Percentiles rank a stretch among this genome's conserved stretches.
Evolutionary conservation across 2,888 invertebrate species (phyloP).

Genomic region (Campopleginae sp.): DNA sequence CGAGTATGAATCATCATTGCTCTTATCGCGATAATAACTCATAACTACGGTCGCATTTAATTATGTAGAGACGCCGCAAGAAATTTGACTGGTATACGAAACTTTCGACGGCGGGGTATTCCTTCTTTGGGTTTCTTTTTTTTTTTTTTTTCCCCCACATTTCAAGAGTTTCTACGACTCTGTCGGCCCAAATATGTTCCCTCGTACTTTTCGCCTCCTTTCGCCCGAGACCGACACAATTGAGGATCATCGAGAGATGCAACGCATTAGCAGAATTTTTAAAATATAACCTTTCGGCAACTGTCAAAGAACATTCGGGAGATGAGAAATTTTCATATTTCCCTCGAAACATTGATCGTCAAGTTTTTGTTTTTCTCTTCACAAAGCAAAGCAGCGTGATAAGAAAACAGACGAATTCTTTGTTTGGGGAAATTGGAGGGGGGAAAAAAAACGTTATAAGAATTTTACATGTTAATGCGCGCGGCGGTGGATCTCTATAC

Average conservation of each 20-base stretch:
- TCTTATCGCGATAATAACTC: conserved; percentile 57
- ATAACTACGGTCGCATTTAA: conserved; percentile 21
- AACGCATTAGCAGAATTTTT: conserved; percentile 26
- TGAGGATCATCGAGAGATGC: conserved; percentile 11
- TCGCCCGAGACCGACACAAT: background rate
- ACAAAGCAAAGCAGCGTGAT: background rate
- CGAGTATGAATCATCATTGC: conserved; percentile 57
- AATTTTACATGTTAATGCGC: conserved; percentile 44
- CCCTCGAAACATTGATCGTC: too few species aligned
- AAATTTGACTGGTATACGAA: conserved; percentile 8
- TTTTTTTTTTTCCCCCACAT: background rate
- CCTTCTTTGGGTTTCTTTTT: too few species aligned
- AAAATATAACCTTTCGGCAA: conserved; percentile 36
- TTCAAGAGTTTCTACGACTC: background rate
- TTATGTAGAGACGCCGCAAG: conserved; percentile 23
- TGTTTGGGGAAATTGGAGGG: conserved; percentile 25
- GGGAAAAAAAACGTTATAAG: background rate
- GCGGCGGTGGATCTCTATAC: background rate
- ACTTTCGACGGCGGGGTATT: background rate
- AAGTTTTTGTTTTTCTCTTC: too few species aligned
- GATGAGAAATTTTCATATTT: too few species aligned
- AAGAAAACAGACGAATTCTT: conserved; percentile 51
- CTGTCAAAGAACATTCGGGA: conserved; percentile 38
- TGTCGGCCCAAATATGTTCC: background rate
- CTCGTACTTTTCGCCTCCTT: background rate